Conservation (phyloP, 2,113 vertebrate species). For the Connochaetes taurinus region DNA sequence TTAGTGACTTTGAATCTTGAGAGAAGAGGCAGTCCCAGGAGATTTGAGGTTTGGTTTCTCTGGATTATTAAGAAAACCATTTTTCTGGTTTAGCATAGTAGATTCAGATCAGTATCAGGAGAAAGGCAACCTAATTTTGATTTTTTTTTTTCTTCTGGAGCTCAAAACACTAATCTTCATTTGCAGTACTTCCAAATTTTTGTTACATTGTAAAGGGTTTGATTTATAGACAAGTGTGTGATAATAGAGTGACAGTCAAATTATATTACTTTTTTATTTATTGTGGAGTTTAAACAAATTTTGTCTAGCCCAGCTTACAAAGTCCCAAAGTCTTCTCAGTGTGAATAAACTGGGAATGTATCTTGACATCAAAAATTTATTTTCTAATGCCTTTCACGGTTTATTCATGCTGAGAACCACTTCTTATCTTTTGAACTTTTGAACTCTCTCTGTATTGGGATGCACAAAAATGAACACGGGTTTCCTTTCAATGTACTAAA, state of each 20-base stretch:
- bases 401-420: conserved; percentile 42
- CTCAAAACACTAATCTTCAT: background rate
- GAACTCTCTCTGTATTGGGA: conserved; percentile 52
- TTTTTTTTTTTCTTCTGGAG: background rate
- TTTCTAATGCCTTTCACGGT: conserved; percentile 54
- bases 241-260: background rate
- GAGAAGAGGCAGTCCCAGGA: conserved; percentile 32
- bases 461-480: conserved; percentile 42
- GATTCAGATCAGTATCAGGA: background rate
- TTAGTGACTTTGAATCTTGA: conserved; percentile 36
- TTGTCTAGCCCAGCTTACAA: background rate
- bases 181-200: background rate
- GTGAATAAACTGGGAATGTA: conserved; percentile 54
- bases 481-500: conserved; percentile 43
- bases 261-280: background rate
- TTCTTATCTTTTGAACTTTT: conserved; percentile 68
- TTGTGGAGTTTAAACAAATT: conserved; percentile 15
- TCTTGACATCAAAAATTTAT: conserved; percentile 67
- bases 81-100: background rate
- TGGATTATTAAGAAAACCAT: conserved; percentile 45
- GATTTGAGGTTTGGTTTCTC: background rate
- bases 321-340: conserved; percentile 48
- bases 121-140: conserved; percentile 12
- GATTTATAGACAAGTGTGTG: background rate
- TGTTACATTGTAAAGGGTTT: background rate